Base-by-base conservation (phyloP, 1,140 invertebrate species). In the Drosophila takahashii region DNA sequence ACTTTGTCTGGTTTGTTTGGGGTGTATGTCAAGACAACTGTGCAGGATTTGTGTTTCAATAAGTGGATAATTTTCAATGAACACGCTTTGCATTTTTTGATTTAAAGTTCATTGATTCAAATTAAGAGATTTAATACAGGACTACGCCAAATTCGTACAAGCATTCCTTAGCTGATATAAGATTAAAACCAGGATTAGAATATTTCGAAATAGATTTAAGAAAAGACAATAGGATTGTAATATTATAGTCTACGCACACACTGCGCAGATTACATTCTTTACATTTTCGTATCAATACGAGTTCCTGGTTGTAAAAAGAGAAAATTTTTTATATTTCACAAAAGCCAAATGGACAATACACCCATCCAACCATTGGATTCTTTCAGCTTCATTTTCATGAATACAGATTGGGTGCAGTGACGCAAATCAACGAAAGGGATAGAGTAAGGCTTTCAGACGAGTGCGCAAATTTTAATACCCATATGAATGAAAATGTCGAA, bases 351-450 rank as follows among this genome's bases (percentile, higher is more conserved):
- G 47, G 51, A 71, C 67, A 71, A 70, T 69, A 34, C 45, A 32
- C 3, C 18, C 67, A 70, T 39, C 36, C 66, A 47, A 48, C 65
- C 67, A 71, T 32, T 27, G 50, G 16, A 34, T 56, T 56, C 15
- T 50, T 53, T 32, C 64, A 70, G 62, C 64, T 37, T 70, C 67
- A 57, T 52, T 57, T 65, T 36, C 42, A 70, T 70, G 67, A 71
- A 71, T 70, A 41, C 64, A 48, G 41, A 70, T 54, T 70, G 66
- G 50, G 32, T 56, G 65, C 64, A 67, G 61, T 67, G 62, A 65
- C 42, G 62, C 64, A 54, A 29, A 54, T 54, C 44, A 15, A 36
- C 32, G 26, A 37, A 54, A 37, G n/a, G 61, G 26, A 70, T 47
- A 45, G 13, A 53, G 64, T 32, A 69, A 22, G 32, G 13, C 37